Evolutionary conservation across 2,113 vertebrate genomes (phyloP).

Genomic region (Centropristis striata): DNA sequence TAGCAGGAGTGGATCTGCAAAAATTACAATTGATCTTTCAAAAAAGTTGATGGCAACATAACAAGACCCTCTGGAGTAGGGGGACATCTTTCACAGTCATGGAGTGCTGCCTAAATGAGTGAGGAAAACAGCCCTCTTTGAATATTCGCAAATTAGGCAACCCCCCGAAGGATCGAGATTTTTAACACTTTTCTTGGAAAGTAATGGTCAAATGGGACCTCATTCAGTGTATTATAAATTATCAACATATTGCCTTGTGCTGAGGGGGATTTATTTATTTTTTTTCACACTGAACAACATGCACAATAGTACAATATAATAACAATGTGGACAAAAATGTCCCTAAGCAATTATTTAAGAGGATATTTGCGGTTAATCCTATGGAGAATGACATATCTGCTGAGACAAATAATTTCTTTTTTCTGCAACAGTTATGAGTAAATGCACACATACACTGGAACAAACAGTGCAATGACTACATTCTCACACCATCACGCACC

Average conservation of each 20-base stretch:
- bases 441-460: not conserved
- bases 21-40: constrained; percentile 30
- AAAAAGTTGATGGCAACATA: constrained; percentile 34
- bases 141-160: constrained; percentile 34
- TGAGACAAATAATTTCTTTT: not conserved
- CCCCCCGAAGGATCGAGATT: not conserved
- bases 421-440: not conserved
- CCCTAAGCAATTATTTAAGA: not conserved
- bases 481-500: not conserved
- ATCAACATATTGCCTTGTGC: not conserved
- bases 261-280: not conserved
- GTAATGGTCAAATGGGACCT: not conserved
- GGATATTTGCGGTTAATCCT: not conserved
- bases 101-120: not conserved
- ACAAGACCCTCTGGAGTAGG: constrained; percentile 13
- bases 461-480: not conserved
- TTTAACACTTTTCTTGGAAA: constrained; percentile 7
- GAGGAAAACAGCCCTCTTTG: not conserved
- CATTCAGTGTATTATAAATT: not conserved
- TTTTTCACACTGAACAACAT: not conserved
- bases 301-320: not conserved
- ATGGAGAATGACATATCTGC: not conserved
- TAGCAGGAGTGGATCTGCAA: not conserved
- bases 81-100: constrained; percentile 5
- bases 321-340: not conserved